Evolutionary conservation across 2,888 invertebrate genomes (phyloP), one percentile per base, ranked within the genome.

Genomic region (Epicampocera succincta): DNA sequence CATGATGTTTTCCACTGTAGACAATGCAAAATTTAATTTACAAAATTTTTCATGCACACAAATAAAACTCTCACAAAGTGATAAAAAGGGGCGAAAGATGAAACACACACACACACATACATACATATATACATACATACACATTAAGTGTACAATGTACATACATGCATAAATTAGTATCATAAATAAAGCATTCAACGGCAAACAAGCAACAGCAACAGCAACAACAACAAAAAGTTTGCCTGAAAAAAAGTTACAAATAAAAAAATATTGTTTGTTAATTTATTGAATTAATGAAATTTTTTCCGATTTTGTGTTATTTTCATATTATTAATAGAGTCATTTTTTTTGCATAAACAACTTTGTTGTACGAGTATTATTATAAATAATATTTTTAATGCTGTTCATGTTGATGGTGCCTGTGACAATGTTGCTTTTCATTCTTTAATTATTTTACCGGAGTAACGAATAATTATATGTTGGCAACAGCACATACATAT

Each of bases 281-380:
- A 73, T 72, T 73, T 60, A 78, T 60, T 78, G 66, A 78, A 78
- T 73, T 73, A 73, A 78, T 73, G 66, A 72, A 33, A 58, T 42
- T 15, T 25, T 11, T 38, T 42, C 48, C 15, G 25, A 52, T 71
- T 65, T 54, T n/a, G 11, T 40, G 54, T 69, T 60, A 50, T 46
- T 17, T 54, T 61, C 58, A 60, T 52, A 66, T 72, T 66, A 66
- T 52, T 78, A 78, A 73, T 73, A 60, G 78, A 73, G 78, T 73
- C 19, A 60, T 44, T 78, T 78, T 74, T 78, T 78, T 72, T 48
- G 66, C 72, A 60, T 46, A 60, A 73, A 52, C 52, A 76, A 76
- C 61, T 76, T 63, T 54, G 33, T 33, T 69, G 69, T 76, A n/a
- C n/a, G n/a, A n/a, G n/a, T n/a, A 69, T 69, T 76, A 52, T 60